Percentiles rank a stretch among this genome's conserved stretches.
These are phyloP conservation scores for Timema cristinae DNA, from an alignment of 2,888 invertebrate species.

Conservation along the genomic window DNA sequence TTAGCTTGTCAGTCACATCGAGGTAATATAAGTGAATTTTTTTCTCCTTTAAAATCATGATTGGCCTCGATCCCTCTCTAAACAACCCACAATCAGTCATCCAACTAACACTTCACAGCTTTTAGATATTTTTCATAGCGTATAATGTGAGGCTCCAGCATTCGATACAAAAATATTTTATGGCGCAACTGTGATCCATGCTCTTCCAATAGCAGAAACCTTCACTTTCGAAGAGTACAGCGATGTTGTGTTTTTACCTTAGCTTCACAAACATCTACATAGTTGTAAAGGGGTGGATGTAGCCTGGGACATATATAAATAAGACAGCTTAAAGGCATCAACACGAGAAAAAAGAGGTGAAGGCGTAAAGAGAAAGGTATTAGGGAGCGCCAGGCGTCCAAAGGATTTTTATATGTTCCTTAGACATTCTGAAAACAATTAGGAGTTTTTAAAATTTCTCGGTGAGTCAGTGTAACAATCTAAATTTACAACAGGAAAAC, in stretches of 20 bases:
- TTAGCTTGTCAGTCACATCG: not conserved
- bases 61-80: conserved; percentile 3
- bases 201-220: not conserved
- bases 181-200: not conserved
- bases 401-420: not conserved
- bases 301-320: not conserved
- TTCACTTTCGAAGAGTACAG: not conserved
- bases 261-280: not conserved
- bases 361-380: conserved; percentile 4
- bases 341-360: conserved; percentile 1
- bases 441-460: not conserved
- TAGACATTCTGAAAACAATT: not conserved
- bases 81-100: not conserved
- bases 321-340: not conserved
- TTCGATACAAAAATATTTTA: not conserved
- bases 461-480: not conserved
- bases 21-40: too few relatives aligned
- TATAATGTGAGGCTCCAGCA: conserved; percentile 1
- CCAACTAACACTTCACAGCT: not conserved
- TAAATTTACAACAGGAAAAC: conserved; percentile 1
- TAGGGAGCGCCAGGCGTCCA: not conserved
- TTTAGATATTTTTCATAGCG: not conserved
- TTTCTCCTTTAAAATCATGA: not conserved
- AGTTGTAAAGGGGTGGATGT: conserved; percentile 7
- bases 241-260: not conserved